Conservation (phyloP, 2,888 invertebrate species). For the Scaptomyza cyrtandrae region DNA sequence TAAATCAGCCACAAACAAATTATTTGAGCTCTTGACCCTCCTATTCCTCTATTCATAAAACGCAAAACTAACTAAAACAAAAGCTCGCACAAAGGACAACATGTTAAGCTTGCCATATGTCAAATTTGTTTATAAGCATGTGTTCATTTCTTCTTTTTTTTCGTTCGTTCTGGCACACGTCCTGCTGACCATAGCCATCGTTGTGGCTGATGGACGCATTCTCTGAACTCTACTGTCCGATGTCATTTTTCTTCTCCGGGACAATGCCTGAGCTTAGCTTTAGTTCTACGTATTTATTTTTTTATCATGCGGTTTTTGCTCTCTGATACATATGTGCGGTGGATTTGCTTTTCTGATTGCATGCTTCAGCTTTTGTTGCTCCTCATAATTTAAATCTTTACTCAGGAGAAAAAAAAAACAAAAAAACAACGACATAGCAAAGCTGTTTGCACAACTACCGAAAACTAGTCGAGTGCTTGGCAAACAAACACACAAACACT, state of each 20-base stretch:
- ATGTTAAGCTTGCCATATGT: constrained; percentile 77
- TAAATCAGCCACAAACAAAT: constrained; percentile 72
- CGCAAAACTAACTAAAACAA: constrained; percentile 31
- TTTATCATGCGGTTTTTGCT: constrained; percentile 40
- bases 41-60: neutral
- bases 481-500: constrained; percentile 54
- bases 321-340: constrained; percentile 29
- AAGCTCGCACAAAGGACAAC: constrained; percentile 55
- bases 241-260: constrained; percentile 57
- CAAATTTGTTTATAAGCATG: constrained; percentile 69
- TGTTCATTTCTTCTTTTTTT: constrained; percentile 14
- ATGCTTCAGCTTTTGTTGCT: constrained; percentile 31
- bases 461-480: constrained; percentile 59
- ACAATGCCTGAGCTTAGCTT: constrained; percentile 36
- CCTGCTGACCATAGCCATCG: constrained; percentile 18
- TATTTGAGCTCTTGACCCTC: constrained; percentile 51
- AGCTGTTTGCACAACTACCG: constrained; percentile 33
- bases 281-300: neutral
- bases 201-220: constrained; percentile 41
- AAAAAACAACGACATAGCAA: constrained; percentile 7
- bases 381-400: constrained; percentile 50
- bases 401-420: constrained; percentile 1
- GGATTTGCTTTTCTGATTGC: constrained; percentile 50
- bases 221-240: constrained; percentile 35
- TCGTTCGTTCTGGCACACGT: constrained; percentile 20